phyloP scores from a whole-genome alignment of 2,888 invertebrate species.

The Oscheius onirici region DNA sequence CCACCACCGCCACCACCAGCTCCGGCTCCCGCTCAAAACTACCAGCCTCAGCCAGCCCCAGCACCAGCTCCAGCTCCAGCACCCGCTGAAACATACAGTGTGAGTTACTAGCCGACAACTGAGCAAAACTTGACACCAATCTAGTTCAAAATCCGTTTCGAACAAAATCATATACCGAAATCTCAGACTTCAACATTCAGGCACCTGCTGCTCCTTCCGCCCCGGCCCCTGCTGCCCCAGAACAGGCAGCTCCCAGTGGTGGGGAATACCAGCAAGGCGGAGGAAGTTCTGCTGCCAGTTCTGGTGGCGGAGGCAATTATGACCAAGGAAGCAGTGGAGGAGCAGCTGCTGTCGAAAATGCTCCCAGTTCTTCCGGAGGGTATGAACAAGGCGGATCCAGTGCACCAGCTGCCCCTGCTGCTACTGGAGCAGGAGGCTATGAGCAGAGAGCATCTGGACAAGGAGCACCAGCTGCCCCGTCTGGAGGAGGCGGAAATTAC shows the following conservation, averaged over 20 bases:
- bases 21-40: constrained; percentile 11
- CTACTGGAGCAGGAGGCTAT: constrained; percentile 14
- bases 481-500: constrained; percentile 43
- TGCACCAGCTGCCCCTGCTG: neutral
- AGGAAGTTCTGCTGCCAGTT: constrained; percentile 42
- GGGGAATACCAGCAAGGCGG: constrained; percentile 16
- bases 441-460: constrained; percentile 26
- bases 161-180: too few relatives aligned
- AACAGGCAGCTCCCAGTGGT: neutral
- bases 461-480: constrained; percentile 34
- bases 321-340: neutral
- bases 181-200: neutral
- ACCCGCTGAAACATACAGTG: neutral
- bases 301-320: neutral
- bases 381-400: neutral
- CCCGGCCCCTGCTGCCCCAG: neutral
- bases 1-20: constrained; percentile 23
- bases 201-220: neutral
- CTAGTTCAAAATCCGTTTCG: too few relatives aligned
- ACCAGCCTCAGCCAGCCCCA: constrained; percentile 2
- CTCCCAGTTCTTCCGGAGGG: neutral
- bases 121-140: too few relatives aligned
- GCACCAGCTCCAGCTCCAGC: constrained; percentile 5
- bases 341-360: too few relatives aligned
- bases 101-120: too few relatives aligned